Evolutionary conservation across 2,113 vertebrate species (phyloP), one percentile per base, ranked within the genome.

Genomic region (Stigmatopora argus): DNA sequence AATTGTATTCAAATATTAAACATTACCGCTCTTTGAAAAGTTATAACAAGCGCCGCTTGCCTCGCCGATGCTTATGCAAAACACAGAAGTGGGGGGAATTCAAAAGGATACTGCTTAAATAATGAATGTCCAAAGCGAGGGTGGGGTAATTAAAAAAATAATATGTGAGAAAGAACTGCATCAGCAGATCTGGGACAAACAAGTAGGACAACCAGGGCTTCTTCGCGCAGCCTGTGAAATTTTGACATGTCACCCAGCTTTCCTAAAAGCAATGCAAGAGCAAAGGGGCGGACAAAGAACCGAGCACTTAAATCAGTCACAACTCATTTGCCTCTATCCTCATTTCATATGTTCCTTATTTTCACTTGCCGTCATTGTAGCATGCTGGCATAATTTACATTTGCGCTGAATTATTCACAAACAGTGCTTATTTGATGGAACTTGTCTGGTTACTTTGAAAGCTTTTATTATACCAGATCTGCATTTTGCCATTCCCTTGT

Each of bases 131-230:
- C 77, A 75, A 72, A 82, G 83, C 71, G 78, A 71, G 73, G 77
- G 70, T 64, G 67, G 65, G 48, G 62, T 60, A 65, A 68, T 74
- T 41, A 19, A 18, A 72, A 68, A 60, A 62, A 59, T 35, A 59
- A 53, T 41, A 61, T 21, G 52, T 7, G 65, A 58, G 56, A 73
- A 69, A 77, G 68, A 68, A 78, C 78, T 57, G 80, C 77, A 81
- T 88, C 83, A 84, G 80, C 81, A 86, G 72, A 88, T 87, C 80
- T 86, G 82, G 84, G 86, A 86, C 85, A 86, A 87, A 84, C 75
- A 84, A 86, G 78, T 86, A 83, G 85, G 84, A 83, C 81, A 77
- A 56, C 63, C 64, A 65, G 73, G 67, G 71, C 64, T 75, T 75
- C 71, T 75, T 75, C 71, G 71, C 73, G 71, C 49, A 56, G 66